Evolutionary conservation across 2,797 vertebrate genomes (phyloP).

Genomic region (Argya squamiceps): DNA sequence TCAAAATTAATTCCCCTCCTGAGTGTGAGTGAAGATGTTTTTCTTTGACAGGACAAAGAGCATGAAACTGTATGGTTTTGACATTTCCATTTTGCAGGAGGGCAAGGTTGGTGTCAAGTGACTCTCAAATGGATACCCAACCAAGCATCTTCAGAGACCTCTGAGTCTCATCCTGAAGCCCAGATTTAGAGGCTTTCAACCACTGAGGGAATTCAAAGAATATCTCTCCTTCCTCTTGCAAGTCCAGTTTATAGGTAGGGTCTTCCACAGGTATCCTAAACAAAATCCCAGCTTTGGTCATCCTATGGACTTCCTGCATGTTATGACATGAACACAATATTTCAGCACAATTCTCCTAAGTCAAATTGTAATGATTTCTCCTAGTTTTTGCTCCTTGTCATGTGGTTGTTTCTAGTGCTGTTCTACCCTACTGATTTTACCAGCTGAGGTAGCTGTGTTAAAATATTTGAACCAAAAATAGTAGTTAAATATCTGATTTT

Average conservation of each 20-base stretch:
- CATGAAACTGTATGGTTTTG: neutral
- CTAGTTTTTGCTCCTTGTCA: neutral
- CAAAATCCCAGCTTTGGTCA: neutral
- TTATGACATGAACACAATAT: rapidly evolving
- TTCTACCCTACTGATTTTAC: neutral
- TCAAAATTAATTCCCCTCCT: neutral
- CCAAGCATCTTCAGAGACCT: neutral
- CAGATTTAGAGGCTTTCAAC: neutral
- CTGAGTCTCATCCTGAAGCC: neutral
- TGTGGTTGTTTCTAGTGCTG: neutral
- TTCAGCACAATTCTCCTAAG: neutral
- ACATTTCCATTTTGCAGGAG: neutral
- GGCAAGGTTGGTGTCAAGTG: rapidly evolving
- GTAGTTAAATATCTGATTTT: neutral
- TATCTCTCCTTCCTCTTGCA: neutral
- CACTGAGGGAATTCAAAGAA: neutral
- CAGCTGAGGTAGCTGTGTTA: neutral
- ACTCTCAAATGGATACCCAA: neutral
- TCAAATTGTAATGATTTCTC: neutral
- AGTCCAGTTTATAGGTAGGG: neutral
- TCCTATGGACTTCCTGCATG: neutral
- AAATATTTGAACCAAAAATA: neutral
- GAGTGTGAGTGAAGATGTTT: neutral
- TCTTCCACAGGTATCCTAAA: neutral
- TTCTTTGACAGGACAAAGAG: neutral